A percentile compares a stretch with the other conserved stretches of the same genome.
phyloP scores from a whole-genome alignment of 2,113 vertebrate genomes.

The Dasyprocta punctata region DNA sequence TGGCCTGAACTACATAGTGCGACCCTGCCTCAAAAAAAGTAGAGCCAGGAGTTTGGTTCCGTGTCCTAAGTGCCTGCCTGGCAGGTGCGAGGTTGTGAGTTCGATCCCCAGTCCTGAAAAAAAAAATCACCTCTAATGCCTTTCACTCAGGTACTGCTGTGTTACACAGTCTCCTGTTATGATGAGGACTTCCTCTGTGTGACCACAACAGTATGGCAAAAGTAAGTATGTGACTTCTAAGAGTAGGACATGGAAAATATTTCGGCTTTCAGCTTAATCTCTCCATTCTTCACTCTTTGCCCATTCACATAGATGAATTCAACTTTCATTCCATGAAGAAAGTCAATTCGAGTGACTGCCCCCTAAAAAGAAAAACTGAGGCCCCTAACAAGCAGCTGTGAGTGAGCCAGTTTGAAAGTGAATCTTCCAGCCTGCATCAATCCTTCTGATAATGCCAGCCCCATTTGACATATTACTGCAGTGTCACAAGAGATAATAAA shows the following conservation, averaged over 20 bases:
- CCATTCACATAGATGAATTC: neutral
- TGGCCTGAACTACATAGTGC: no score
- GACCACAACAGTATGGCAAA: neutral
- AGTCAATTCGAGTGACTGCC: neutral
- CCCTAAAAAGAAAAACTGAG: neutral
- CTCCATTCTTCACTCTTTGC: neutral
- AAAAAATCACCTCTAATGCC: neutral
- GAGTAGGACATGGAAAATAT: neutral
- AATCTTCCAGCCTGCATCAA: neutral
- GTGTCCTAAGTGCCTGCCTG: no score
- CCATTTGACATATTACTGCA: neutral
- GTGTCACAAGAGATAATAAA: neutral
- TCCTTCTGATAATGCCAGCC: neutral
- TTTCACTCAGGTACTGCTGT: neutral
- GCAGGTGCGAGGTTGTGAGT: no score
- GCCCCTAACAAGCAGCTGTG: neutral
- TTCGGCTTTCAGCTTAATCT: neutral
- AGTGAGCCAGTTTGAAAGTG: neutral
- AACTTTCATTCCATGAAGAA: neutral
- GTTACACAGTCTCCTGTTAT: no score
- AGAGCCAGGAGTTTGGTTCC: no score
- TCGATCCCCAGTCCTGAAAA: no score
- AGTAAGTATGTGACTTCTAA: neutral
- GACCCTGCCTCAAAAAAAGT: no score
- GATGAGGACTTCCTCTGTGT: neutral